phyloP scores from a whole-genome alignment of 2,113 vertebrate species.

The Cinclus mexicanus region DNA sequence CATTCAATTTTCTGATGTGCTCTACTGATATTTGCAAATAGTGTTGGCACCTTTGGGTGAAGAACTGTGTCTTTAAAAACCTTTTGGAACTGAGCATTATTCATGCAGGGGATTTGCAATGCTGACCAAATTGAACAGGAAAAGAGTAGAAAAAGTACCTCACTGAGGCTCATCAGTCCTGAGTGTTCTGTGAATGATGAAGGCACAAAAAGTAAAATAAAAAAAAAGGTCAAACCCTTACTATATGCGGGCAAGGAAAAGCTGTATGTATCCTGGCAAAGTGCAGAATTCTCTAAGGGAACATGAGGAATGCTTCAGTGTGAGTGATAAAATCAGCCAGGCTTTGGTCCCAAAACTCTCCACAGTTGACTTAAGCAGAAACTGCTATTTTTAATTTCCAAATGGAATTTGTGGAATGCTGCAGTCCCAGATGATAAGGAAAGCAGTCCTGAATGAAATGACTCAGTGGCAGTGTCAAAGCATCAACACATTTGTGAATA shows the following conservation, averaged over 20 bases:
- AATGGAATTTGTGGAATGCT: background rate
- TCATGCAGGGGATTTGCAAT: background rate
- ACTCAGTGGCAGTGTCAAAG: background rate
- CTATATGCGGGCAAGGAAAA: background rate
- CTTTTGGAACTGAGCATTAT: background rate
- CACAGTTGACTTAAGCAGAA: background rate
- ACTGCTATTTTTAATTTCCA: background rate
- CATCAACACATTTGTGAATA: background rate
- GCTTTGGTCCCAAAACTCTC: background rate
- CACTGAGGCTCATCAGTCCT: background rate
- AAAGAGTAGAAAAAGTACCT: background rate
- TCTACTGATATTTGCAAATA: background rate
- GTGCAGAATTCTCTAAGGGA: rapidly evolving
- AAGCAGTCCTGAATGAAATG: background rate
- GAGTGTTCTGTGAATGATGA: background rate
- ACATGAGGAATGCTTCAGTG: rapidly evolving
- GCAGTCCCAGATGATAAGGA: background rate
- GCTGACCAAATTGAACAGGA: background rate
- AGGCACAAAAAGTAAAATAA: background rate
- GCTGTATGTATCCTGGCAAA: rapidly evolving
- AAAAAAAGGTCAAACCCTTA: background rate
- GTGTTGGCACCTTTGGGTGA: background rate
- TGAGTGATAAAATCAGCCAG: background rate
- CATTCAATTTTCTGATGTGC: background rate
- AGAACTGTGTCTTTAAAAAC: background rate